Base-by-base conservation (phyloP, 2,797 vertebrate genomes). In the Macroramphosus scolopax region DNA sequence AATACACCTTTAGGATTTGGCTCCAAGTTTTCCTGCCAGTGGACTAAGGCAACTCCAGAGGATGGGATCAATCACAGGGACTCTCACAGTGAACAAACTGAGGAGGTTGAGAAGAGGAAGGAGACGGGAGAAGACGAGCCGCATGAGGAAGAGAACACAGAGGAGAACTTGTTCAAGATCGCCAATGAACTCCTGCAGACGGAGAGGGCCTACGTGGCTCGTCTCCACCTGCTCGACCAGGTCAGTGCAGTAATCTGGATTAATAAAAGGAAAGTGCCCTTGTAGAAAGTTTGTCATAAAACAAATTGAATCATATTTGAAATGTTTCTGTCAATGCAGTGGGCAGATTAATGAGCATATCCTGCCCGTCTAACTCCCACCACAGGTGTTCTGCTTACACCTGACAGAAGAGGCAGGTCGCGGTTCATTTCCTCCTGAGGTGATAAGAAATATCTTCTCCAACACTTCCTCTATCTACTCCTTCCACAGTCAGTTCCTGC, bases 401-500 rank as follows among this genome's bases (percentile, higher is more conserved):
- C 75, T 96, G 24, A 86, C 90, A 16, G 89, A 83, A 55, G 93
- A 93, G 51, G 93, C 94, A 2, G 78, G 39, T 10, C 78, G 69
- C 25, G 93, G 92, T 60, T 84, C 78, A 0, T 92, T 95, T 65
- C 91, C 94, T 0, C 80, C 90, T 5, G 94, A 94, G 0, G 87
- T 93, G 56, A 88, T 96, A 13, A 91, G 78, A 70, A 91, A 88
- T 49, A 92, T 95, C 68, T 97, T 96, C 81, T 95, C 93, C 68
- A 96, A 95, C 75, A 89, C 92, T 68, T 92, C 94, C 32, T 95
- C 92, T 26, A 93, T 97, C 77, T 89, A 94, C 81, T 88, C 91
- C 63, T 95, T 97, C 77, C 95, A 96, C 0, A 82, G 89, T 1
- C 77, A 89, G 66, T 96, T 97, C 75, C 88, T 97, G 55, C 89